phyloP scores from a whole-genome alignment of 2,113 vertebrate genomes.

The Microtus montanus region DNA sequence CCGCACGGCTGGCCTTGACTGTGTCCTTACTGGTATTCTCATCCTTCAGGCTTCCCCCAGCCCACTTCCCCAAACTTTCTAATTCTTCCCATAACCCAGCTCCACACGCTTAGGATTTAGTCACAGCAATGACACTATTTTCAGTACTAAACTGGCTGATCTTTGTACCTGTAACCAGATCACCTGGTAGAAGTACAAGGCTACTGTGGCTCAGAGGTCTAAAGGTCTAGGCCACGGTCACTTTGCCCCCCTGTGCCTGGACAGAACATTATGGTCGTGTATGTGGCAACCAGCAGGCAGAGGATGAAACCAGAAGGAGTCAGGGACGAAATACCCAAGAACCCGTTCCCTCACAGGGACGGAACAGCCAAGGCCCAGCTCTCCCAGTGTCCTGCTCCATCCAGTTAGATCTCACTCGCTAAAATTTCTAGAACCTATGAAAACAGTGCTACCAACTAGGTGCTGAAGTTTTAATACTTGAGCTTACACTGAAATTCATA shows the following conservation, averaged over 20 bases:
- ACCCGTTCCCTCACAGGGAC: too few relatives aligned
- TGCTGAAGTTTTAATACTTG: not conserved
- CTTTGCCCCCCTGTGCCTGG: not conserved
- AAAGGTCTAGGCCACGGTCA: not conserved
- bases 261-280: not conserved
- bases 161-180: not conserved
- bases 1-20: not conserved
- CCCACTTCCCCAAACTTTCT: not conserved
- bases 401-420: not conserved
- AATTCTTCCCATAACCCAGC: not conserved
- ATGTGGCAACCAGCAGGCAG: not conserved
- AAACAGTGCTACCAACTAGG: not conserved
- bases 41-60: too few relatives aligned
- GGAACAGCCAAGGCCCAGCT: too few relatives aligned
- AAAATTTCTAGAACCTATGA: too few relatives aligned
- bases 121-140: not conserved
- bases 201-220: too few relatives aligned
- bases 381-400: not conserved
- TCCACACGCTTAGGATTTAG: not conserved
- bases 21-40: not conserved
- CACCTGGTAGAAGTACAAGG: not conserved
- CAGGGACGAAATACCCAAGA: too few relatives aligned
- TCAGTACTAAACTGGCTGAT: not conserved
- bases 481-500: too few relatives aligned
- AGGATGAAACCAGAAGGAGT: not conserved